These are phyloP conservation scores for Eptesicus fuscus DNA, from an alignment of 2,113 vertebrate species.

Conservation along the genomic window DNA sequence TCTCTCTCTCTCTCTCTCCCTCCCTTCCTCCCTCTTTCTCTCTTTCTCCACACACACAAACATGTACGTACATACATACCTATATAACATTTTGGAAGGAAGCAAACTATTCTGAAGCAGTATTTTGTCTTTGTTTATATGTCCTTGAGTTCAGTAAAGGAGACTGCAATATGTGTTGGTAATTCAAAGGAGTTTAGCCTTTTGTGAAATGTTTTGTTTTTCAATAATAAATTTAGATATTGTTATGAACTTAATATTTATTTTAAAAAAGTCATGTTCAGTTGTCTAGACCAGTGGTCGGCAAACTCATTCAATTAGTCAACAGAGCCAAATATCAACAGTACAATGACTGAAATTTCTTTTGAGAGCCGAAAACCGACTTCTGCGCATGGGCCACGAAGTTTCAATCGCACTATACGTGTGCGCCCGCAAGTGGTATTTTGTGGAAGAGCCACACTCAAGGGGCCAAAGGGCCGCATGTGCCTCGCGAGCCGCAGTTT, in stretches of 20 bases:
- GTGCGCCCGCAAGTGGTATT: no score
- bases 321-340: no score
- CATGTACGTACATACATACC: not conserved
- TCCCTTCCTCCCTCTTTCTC: no score
- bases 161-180: not conserved
- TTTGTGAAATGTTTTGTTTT: slow-evolving; percentile 12
- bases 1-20: no score
- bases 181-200: not conserved
- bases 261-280: not conserved
- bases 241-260: not conserved
- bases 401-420: no score
- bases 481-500: no score
- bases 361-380: no score
- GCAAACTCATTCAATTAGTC: no score
- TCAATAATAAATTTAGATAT: not conserved
- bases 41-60: not conserved
- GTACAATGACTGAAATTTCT: no score
- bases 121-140: not conserved
- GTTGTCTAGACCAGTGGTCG: not conserved
- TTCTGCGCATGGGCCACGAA: no score
- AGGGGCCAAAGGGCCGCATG: no score
- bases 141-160: not conserved
- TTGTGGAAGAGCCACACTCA: no score
- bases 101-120: not conserved
- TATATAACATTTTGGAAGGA: not conserved